Base-by-base conservation (phyloP, 2,888 invertebrate genomes). In the Colletes collaris region DNA sequence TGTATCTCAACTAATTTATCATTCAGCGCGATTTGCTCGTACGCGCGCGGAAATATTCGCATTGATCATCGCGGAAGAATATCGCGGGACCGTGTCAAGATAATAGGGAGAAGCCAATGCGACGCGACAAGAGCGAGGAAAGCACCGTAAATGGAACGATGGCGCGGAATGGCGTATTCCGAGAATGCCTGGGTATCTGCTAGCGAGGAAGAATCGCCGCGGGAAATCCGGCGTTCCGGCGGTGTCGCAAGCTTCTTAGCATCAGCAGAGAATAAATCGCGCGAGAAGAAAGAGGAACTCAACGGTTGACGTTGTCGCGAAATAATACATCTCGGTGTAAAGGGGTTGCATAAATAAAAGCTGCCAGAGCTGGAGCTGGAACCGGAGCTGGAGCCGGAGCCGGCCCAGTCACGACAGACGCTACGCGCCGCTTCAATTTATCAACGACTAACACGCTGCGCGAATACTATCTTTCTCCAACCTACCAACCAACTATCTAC, bases 271-370 rank as follows among this genome's bases (percentile, higher is more conserved):
- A 72, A 73, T 73, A 80, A 83, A 83, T 83, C 77, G 74, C 40
- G 65, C 72, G 74, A 44, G 71, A 60, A 74, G 64, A 67, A 67
- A 73, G 74, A 59, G 63, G 65, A 44, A 69, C 52, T 44, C 49
- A 58, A 79, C 70, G 82, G 84, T 87, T 86, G 87, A 86, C 80
- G 63, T 69, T 83, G 77, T 80, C 79, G 83, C 69, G 80, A 86
- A 86, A 87, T 84, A 86, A 88, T 88, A 86, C 84, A 84, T 87
- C 82, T 85, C 73, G 46, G 72, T 73, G 76, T 82, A 82, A 87
- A 81, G 79, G 52, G 56, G 81, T 79, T 87, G 87, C 84, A 87
- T 88, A 84, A 87, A 87, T 86, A 85, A 86, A 81, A 82, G 86
- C 49, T 64, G 79, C 58, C 53, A 11, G 65, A 63, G 58, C 19